Percentiles rank a stretch among this genome's conserved stretches.
Conservation (phyloP, 2,888 invertebrate species). For the Prosapia bicincta region DNA sequence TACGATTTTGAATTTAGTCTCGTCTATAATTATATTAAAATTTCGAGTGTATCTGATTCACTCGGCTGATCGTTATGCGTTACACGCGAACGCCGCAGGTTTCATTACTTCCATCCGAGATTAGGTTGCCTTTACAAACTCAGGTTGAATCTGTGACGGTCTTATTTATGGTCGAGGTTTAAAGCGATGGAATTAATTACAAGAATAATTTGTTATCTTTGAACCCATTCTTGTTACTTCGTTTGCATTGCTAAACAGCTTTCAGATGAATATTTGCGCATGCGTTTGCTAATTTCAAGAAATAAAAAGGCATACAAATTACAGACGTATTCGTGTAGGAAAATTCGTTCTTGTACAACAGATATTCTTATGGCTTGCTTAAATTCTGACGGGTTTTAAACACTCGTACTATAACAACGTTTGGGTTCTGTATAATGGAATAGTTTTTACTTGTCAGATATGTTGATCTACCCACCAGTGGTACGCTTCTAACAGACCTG, state of each 20-base stretch:
- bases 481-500: no score
- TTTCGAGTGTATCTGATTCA: background rate
- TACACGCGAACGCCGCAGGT: background rate
- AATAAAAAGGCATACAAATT: no score
- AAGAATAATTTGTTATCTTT: background rate
- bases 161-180: background rate
- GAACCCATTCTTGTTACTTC: background rate
- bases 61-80: background rate
- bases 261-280: no score
- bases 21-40: background rate
- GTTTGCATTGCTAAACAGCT: background rate
- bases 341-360: no score
- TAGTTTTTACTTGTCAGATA: no score
- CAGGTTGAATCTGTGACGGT: background rate
- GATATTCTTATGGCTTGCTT: no score
- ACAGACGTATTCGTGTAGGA: no score
- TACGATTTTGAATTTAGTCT: background rate
- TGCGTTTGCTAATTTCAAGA: no score
- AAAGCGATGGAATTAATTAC: background rate
- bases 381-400: no score
- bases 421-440: no score
- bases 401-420: no score
- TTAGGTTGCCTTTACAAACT: background rate
- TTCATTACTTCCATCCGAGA: background rate
- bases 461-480: no score